Base-by-base conservation (phyloP, 2,797 vertebrate genomes). In the Helicolenus hilgendorfi region DNA sequence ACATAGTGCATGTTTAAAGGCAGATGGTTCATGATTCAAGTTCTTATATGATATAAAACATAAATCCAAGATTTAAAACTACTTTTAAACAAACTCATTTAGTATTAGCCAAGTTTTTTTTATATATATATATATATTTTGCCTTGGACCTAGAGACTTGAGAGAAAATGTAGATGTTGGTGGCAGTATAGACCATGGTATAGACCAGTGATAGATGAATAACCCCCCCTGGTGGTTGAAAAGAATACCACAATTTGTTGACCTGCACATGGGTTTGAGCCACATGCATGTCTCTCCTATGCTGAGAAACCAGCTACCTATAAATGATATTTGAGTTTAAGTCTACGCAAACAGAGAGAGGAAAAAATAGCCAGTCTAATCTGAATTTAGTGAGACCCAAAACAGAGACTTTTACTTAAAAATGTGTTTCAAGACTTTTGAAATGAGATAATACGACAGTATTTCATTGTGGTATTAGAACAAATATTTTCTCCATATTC, bases 171-270 rank as follows among this genome's bases (percentile, higher is more conserved):
- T 3, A 58, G 4, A 14, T 13, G 4, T 3, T 31, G 1, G n/a
- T 15, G 49, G 2, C 2, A 20, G 0, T 1, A 3, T 1, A 5
- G 20, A 64, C 2, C 20, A 18, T 20, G 35, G 2, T 2, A 20
- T 1, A 7, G n/a, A 64, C 2, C 15, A 33, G 36, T 11, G 7
- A 65, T 58, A 10, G 79, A 56, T 79, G 3, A 81, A 85, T 79
- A 59, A 1, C 31, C 35, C 84, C 92, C 15, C 65, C 93, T 41
- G 53, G 91, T 92, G 95, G 83, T 7, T 13, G 11, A 33, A 69
- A 1, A 18, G 5, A 60, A 36, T 5, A n/a, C 14, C 27, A 35
- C 80, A 76, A 10, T 22, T 79, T 85, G 7, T 53, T 69, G 27
- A 45, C 13, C 1, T 7, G 15, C 7, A 14, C 10, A 22, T 15